These are phyloP conservation scores for Oreochromis niloticus DNA, from an alignment of 2,113 vertebrate genomes.

Conservation along the genomic window DNA sequence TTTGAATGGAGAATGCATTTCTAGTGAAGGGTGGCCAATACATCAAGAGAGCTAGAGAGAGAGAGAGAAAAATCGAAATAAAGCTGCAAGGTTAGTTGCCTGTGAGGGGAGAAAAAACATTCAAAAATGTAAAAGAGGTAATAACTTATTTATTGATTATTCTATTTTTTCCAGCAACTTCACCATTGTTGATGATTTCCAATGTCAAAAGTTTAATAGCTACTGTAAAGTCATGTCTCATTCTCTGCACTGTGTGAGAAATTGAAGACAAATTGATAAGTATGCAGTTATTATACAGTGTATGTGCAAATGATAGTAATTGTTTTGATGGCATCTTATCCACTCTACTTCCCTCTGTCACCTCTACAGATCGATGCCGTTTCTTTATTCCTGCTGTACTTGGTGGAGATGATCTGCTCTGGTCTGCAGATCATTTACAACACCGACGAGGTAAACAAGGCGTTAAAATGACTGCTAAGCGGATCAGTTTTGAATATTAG, in stretches of 20 bases:
- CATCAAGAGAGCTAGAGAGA: not conserved
- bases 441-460: constrained; percentile 89
- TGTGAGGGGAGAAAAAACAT: not conserved
- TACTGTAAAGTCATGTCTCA: not conserved
- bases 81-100: not conserved
- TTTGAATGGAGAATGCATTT: not conserved
- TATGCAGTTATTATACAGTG: not conserved
- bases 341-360: not conserved
- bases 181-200: not conserved
- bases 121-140: not conserved
- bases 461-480: not conserved
- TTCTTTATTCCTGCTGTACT: constrained; percentile 91
- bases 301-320: not conserved
- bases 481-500: not conserved
- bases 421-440: constrained; percentile 98
- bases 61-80: not conserved
- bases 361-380: constrained; percentile 85
- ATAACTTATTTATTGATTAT: not conserved
- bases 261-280: not conserved
- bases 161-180: not conserved
- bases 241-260: not conserved
- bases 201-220: not conserved
- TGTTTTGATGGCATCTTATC: not conserved
- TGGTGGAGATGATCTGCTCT: constrained; percentile 98
- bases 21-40: not conserved